Percentiles rank a stretch among this genome's conserved stretches.
Evolutionary conservation across 2,797 vertebrate species (phyloP).

Genomic region (Limosa lapponica): DNA sequence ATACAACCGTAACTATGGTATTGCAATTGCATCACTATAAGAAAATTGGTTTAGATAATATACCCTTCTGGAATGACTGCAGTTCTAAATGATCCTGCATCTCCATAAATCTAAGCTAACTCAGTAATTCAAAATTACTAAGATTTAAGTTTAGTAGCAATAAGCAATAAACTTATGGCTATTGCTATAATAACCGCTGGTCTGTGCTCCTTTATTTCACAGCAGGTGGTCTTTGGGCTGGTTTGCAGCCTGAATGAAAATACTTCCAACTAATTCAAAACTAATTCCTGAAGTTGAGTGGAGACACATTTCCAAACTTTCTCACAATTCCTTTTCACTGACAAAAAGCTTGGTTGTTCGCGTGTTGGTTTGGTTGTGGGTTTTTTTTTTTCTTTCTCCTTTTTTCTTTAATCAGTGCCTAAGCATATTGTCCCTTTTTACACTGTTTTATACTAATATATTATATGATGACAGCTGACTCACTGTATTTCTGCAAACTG

Average conservation of each 20-base stretch:
- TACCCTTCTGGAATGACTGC: slow-evolving; percentile 80
- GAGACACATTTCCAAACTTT: slow-evolving; percentile 62
- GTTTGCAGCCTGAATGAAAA: slow-evolving; percentile 66
- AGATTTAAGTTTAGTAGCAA: slow-evolving; percentile 82
- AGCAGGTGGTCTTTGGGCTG: slow-evolving; percentile 79
- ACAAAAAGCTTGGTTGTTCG: slow-evolving; percentile 38
- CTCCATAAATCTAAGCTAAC: slow-evolving; percentile 84
- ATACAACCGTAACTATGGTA: slow-evolving; percentile 77
- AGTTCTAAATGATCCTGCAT: slow-evolving; percentile 76
- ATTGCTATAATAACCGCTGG: slow-evolving; percentile 78
- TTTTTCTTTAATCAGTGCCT: slow-evolving; percentile 53
- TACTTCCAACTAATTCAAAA: slow-evolving; percentile 69
- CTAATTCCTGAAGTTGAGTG: slow-evolving; percentile 74
- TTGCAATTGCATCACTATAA: slow-evolving; percentile 76
- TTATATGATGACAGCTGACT: slow-evolving; percentile 72
- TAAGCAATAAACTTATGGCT: slow-evolving; percentile 83
- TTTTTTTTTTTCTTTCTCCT: not conserved
- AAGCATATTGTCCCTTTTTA: slow-evolving; percentile 68
- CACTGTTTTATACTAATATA: slow-evolving; percentile 68
- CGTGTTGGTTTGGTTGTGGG: not conserved
- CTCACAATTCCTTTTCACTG: slow-evolving; percentile 53
- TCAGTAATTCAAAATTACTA: slow-evolving; percentile 83
- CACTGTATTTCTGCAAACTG: slow-evolving; percentile 63
- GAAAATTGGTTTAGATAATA: slow-evolving; percentile 84
- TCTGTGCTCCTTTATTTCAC: slow-evolving; percentile 73